phyloP scores from a whole-genome alignment of 2,113 vertebrate species.

The Melanerpes aurifrons region DNA sequence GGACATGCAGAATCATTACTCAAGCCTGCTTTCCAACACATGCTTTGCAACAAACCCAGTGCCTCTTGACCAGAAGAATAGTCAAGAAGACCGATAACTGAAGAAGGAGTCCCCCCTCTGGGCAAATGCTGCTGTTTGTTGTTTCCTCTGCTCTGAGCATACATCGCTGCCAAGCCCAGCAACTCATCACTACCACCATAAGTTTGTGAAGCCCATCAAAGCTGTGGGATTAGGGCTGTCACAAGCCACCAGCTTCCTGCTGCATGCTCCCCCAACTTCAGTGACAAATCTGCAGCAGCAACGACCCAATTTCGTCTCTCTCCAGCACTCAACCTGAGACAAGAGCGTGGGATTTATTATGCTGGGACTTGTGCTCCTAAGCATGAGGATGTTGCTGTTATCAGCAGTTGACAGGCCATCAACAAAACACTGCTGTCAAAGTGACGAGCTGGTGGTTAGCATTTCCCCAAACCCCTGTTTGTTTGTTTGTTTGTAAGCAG shows the following conservation, averaged over 20 bases:
- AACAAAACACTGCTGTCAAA: constrained; percentile 53
- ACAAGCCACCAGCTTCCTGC: constrained; percentile 5
- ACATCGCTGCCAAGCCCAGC: neutral
- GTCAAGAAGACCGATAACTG: neutral
- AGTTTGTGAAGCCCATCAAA: neutral
- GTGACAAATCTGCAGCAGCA: neutral
- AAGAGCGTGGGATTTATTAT: constrained; percentile 35
- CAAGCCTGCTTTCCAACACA: neutral
- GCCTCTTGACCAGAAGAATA: neutral
- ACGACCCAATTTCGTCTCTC: constrained; percentile 23
- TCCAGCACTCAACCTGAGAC: constrained; percentile 3
- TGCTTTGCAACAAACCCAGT: neutral
- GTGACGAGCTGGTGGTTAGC: constrained; percentile 2
- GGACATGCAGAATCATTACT: neutral
- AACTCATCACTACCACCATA: neutral
- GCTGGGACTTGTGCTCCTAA: constrained; percentile 26
- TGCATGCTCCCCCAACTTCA: neutral
- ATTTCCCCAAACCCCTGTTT: neutral
- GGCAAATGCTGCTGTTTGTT: neutral
- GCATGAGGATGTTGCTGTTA: neutral
- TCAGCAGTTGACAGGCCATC: constrained; percentile 38
- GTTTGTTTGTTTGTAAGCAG: neutral
- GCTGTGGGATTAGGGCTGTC: neutral
- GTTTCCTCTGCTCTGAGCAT: neutral
- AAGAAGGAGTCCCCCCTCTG: neutral